Percentiles rank a stretch among this genome's conserved stretches.
Conservation (phyloP, 1,140 invertebrate genomes). For the Heliconius eleuchia region DNA sequence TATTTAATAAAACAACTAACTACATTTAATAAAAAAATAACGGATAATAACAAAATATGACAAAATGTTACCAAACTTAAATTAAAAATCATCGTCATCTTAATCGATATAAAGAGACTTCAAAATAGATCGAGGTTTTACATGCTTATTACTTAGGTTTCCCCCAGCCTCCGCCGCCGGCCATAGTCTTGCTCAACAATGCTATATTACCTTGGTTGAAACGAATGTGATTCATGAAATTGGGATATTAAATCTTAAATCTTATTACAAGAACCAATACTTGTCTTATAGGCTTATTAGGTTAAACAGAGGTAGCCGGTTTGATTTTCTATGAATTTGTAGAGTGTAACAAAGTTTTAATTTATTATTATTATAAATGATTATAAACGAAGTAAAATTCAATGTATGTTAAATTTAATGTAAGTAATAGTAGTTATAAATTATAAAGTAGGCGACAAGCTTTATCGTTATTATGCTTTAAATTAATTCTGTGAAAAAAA, state of each 20-base stretch:
- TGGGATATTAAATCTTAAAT: not conserved
- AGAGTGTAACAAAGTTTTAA: too few relatives aligned
- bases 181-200: conserved; percentile 23
- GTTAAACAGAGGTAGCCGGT: not conserved
- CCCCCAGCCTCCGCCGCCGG: conserved; percentile 16
- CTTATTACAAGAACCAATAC: not conserved
- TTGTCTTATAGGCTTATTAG: not conserved
- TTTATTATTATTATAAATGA: not conserved
- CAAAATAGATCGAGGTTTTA: conserved; percentile 4
- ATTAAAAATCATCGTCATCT: too few relatives aligned
- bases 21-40: too few relatives aligned
- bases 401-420: not conserved
- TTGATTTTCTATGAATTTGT: too few relatives aligned
- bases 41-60: too few relatives aligned
- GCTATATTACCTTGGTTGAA: conserved; percentile 13
- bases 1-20: too few relatives aligned
- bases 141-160: conserved; percentile 28
- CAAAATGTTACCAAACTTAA: too few relatives aligned
- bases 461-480: not conserved
- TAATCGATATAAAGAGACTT: not conserved
- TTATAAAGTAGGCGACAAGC: not conserved
- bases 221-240: conserved; percentile 6
- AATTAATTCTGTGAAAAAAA: not conserved
- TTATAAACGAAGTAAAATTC: too few relatives aligned
- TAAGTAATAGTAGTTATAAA: not conserved